phyloP scores from a whole-genome alignment of 2,797 vertebrate genomes.

The Enteromius thamalakanensis region DNA sequence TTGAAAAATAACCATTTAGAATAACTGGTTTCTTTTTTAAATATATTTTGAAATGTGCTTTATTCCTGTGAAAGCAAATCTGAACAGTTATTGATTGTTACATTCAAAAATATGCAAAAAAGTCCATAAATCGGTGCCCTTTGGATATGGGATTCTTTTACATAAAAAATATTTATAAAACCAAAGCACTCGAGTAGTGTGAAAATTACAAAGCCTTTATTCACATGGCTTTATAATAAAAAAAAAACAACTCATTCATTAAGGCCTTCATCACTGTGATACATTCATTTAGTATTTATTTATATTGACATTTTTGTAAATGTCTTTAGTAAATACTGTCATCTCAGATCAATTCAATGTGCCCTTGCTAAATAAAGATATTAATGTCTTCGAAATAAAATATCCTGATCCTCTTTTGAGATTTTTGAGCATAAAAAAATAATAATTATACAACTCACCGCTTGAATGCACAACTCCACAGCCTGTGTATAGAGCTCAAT shows the following conservation, averaged over 20 bases:
- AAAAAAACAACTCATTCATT: too few species aligned
- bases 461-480: slow-evolving; percentile 94
- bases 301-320: neutral
- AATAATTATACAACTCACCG: slow-evolving; percentile 76
- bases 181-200: too few species aligned
- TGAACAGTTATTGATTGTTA: neutral
- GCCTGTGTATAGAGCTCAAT: slow-evolving; percentile 95
- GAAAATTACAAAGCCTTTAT: too few species aligned
- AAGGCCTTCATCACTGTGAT: neutral
- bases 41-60: neutral
- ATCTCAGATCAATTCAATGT: neutral
- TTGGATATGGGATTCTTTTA: too few species aligned
- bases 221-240: too few species aligned
- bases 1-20: neutral
- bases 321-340: neutral
- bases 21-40: neutral
- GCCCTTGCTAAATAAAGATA: neutral
- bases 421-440: neutral
- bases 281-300: neutral
- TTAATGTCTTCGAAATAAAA: neutral
- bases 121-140: too few species aligned
- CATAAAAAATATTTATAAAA: too few species aligned
- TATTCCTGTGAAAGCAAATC: neutral
- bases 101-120: too few species aligned
- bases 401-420: neutral